Evolutionary conservation across 2,888 invertebrate species (phyloP).

Genomic region (Xestia c-nigrum): DNA sequence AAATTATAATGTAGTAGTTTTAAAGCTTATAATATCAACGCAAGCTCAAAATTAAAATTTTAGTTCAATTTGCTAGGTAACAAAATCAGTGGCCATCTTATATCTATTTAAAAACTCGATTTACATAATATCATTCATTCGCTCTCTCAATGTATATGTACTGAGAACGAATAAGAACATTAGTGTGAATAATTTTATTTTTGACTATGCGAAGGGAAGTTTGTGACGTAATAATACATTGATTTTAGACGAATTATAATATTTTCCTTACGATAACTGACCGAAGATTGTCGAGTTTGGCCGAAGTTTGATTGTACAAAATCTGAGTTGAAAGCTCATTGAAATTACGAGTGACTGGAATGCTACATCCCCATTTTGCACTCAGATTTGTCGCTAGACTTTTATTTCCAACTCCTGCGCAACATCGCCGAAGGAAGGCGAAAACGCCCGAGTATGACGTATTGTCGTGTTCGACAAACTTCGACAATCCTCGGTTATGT

Average conservation of each 20-base stretch:
- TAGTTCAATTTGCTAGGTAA: conserved; percentile 35
- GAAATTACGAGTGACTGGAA: not conserved
- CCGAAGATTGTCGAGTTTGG: conserved; percentile 27
- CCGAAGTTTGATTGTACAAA: not conserved
- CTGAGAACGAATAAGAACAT: conserved; percentile 39
- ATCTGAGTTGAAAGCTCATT: not conserved
- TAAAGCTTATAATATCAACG: conserved; percentile 50
- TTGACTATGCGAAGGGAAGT: conserved; percentile 34
- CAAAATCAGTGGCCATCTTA: conserved; percentile 34
- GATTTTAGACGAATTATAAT: conserved; percentile 52
- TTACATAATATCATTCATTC: conserved; percentile 49
- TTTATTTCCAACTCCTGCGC: conserved; percentile 1
- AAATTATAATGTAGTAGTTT: conserved; percentile 39
- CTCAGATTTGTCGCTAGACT: not conserved
- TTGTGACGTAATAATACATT: conserved; percentile 58
- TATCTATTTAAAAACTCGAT: conserved; percentile 22
- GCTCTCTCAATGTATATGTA: conserved; percentile 40
- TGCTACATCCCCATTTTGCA: not conserved
- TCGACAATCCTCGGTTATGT: conserved; percentile 36
- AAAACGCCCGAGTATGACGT: conserved; percentile 16
- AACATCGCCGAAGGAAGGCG: not conserved
- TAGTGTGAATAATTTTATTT: conserved; percentile 34
- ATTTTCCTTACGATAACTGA: not conserved
- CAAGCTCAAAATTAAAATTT: conserved; percentile 54
- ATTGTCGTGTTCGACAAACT: conserved; percentile 24